A percentile compares a stretch with the other conserved stretches of the same genome.
These are phyloP conservation scores for Lepus timidus DNA, from an alignment of 2,113 vertebrate species.

Conservation along the genomic window DNA sequence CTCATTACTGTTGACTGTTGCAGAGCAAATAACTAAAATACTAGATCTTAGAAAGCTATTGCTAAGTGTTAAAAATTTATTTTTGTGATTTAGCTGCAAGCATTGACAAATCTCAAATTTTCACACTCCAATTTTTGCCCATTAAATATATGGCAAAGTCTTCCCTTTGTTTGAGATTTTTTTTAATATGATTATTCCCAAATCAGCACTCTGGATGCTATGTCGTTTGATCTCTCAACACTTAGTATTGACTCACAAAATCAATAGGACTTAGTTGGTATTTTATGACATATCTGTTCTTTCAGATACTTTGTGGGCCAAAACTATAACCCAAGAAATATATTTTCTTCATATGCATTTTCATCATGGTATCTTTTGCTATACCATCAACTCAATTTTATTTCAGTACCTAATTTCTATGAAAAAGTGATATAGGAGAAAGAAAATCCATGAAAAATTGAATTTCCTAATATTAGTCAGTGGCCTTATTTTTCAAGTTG, in stretches of 20 bases:
- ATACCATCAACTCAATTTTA: slow-evolving; percentile 48
- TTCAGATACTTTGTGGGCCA: slow-evolving; percentile 1
- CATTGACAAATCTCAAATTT: slow-evolving; percentile 35
- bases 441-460: slow-evolving; percentile 79
- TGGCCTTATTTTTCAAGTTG: slow-evolving; percentile 77
- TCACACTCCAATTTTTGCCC: neutral
- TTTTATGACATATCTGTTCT: slow-evolving; percentile 67
- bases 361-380: slow-evolving; percentile 4
- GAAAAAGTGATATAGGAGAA: slow-evolving; percentile 61
- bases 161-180: neutral
- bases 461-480: slow-evolving; percentile 62
- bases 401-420: slow-evolving; percentile 69
- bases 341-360: slow-evolving; percentile 43
- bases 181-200: slow-evolving; percentile 25
- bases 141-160: neutral
- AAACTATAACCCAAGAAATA: slow-evolving; percentile 14
- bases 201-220: slow-evolving; percentile 11
- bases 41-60: slow-evolving; percentile 57
- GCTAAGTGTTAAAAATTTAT: slow-evolving; percentile 69
- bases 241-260: slow-evolving; percentile 65
- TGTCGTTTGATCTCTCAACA: slow-evolving; percentile 53
- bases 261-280: slow-evolving; percentile 55
- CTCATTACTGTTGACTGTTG: slow-evolving; percentile 62
- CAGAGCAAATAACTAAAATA: slow-evolving; percentile 47
- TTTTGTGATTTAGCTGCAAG: slow-evolving; percentile 34